These are phyloP conservation scores for Sisyra nigra DNA, from an alignment of 2,888 invertebrate species.

Conservation along the genomic window DNA sequence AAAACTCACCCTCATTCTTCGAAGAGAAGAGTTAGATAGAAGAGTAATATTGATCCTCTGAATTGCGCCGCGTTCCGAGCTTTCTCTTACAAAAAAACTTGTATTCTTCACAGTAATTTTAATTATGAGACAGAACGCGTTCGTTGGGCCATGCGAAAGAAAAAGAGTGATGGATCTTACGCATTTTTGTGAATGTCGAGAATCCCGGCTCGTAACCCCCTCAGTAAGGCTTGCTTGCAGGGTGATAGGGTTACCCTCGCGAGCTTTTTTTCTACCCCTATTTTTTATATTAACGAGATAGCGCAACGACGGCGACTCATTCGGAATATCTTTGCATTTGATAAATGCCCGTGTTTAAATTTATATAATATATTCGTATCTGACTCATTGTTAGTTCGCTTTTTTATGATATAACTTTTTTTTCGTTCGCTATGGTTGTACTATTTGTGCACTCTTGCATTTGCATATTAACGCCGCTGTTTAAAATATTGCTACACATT, in stretches of 20 bases:
- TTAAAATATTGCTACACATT: conserved; percentile 1
- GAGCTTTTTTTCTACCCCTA: conserved; percentile 9
- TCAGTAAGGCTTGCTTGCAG: conserved; percentile 1
- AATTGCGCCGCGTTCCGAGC: conserved; percentile 20
- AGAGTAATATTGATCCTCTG: conserved; percentile 33
- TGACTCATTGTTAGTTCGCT: conserved; percentile 7
- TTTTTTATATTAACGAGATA: conserved; percentile 10
- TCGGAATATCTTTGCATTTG: conserved; percentile 10
- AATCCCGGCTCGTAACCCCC: conserved; percentile 5
- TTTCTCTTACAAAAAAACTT: no score
- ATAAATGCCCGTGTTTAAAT: conserved; percentile 7
- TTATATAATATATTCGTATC: conserved; percentile 1
- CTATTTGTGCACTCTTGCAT: neutral
- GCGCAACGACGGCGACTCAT: conserved; percentile 5
- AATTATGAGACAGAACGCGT: neutral
- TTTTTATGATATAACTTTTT: conserved; percentile 5
- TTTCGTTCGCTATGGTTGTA: neutral
- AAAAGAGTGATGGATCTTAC: neutral
- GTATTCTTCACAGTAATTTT: no score
- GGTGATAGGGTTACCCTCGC: conserved; percentile 10
- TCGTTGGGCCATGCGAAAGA: neutral
- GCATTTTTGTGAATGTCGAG: neutral
- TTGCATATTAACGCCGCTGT: conserved; percentile 4
- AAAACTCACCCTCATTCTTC: no score
- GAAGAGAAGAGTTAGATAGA: conserved; percentile 13